Evolutionary conservation across 2,113 vertebrate species (phyloP).

Genomic region (Piprites chloris): DNA sequence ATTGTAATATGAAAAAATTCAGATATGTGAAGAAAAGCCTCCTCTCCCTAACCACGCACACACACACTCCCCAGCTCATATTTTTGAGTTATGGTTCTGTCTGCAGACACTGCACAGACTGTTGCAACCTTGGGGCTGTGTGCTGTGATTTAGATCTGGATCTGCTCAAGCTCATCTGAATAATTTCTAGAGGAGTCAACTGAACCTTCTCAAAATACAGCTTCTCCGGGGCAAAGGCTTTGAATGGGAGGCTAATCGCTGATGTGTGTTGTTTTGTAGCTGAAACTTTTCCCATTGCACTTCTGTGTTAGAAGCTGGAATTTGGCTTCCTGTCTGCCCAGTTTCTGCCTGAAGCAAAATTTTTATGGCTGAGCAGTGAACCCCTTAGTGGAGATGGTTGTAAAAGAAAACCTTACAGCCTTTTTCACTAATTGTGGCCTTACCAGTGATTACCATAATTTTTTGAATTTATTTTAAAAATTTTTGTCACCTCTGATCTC

Average conservation of each 20-base stretch:
- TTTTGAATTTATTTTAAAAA: neutral
- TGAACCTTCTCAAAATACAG: constrained; percentile 53
- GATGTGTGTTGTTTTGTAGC: constrained; percentile 44
- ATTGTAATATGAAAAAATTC: neutral
- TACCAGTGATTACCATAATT: constrained; percentile 6
- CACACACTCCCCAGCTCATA: neutral
- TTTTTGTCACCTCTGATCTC: neutral
- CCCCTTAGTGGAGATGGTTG: constrained; percentile 43
- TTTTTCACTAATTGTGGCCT: constrained; percentile 62
- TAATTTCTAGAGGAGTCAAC: constrained; percentile 57
- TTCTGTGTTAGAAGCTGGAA: constrained; percentile 63
- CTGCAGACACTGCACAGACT: constrained; percentile 38
- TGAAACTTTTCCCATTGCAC: constrained; percentile 60
- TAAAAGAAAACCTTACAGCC: constrained; percentile 66
- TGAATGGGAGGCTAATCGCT: constrained; percentile 53
- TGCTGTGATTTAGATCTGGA: constrained; percentile 31
- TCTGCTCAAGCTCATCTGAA: constrained; percentile 56
- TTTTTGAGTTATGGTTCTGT: constrained; percentile 57
- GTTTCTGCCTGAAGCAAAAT: constrained; percentile 62
- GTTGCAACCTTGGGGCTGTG: neutral
- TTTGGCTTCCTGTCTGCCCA: constrained; percentile 69
- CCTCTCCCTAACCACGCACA: neutral
- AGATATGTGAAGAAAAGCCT: neutral
- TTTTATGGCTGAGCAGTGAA: constrained; percentile 69
- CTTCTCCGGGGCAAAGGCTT: constrained; percentile 31